Evolutionary conservation across 2,888 invertebrate genomes (phyloP), one percentile per base, ranked within the genome.

Genomic region (Xestia ashworthii): DNA sequence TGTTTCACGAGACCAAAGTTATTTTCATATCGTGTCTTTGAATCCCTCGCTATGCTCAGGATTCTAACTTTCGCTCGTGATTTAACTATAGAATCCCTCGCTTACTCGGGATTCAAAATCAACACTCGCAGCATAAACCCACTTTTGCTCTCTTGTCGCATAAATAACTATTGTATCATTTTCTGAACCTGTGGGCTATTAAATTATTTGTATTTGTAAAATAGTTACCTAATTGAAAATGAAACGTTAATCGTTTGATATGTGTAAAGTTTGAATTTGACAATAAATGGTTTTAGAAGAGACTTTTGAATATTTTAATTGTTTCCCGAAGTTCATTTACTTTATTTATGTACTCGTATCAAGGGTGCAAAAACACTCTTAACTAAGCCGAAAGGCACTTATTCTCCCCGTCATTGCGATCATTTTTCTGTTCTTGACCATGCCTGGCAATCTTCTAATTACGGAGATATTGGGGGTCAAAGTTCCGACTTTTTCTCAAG

Each of bases 261-360:
- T 25, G 32, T 44, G 44, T 46, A 9, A 53, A 19, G 4, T 32
- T 64, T n/a, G 0, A 19, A 8, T 80, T 79, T 65, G 11, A 55
- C 2, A 80, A 80, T 78, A 78, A 78, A 80, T 19, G 4, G n/a
- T n/a, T 65, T 73, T n/a, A 58, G 0, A 41, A 41, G n/a, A 46
- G 3, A 48, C 72, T 12, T 11, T 46, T 65, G 55, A 32, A 65
- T 41, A 19, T 80, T 78, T 78, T 32, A 80, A 70, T 78, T 72
- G 19, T 32, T 32, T n/a, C 19, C 16, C 14, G 25, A 22, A 32
- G 19, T 46, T 41, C 19, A 25, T 58, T 58, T 58, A 25, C 25
- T 12, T n/a, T n/a, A 46, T 46, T 12, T 46, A 12, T 46, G 3
- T n/a, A n/a, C n/a, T n/a, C n/a, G n/a, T 55, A 58, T 58, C 1